Conservation (phyloP, 2,113 vertebrate genomes). For the Tupaia chinensis region DNA sequence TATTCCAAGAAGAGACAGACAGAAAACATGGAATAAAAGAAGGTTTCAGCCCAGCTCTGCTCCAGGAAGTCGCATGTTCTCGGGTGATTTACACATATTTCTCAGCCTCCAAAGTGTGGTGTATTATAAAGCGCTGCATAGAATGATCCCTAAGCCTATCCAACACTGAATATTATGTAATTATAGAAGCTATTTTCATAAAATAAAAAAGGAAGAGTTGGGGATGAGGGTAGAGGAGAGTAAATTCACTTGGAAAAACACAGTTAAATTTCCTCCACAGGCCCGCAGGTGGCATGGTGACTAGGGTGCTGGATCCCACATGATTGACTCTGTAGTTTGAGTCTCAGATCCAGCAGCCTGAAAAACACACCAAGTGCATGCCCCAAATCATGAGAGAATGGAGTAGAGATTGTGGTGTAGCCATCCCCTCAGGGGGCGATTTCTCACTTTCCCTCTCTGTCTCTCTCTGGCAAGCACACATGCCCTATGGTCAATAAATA, state of each 20-base stretch:
- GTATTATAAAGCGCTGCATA: neutral
- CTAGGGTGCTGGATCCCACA: no score
- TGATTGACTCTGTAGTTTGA: no score
- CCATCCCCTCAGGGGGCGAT: no score
- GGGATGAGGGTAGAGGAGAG: neutral
- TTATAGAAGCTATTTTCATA: conserved; percentile 2
- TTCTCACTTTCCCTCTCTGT: no score
- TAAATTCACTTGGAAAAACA: neutral
- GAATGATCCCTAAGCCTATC: neutral
- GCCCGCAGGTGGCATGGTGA: no score
- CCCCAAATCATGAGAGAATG: no score
- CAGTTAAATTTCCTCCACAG: neutral
- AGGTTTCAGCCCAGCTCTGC: neutral
- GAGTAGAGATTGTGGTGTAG: no score
- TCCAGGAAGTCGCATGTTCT: neutral
- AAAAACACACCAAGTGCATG: no score
- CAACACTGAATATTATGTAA: neutral
- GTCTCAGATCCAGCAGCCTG: no score
- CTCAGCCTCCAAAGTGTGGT: neutral
- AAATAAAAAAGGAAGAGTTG: neutral
- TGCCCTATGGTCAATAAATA: no score
- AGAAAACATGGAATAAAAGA: conserved; percentile 37
- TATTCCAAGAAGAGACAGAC: conserved; percentile 31
- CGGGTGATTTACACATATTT: conserved; percentile 23
- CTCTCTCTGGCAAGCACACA: no score